Conservation (phyloP, 2,797 vertebrate species). For the Aldrovandia affinis region DNA sequence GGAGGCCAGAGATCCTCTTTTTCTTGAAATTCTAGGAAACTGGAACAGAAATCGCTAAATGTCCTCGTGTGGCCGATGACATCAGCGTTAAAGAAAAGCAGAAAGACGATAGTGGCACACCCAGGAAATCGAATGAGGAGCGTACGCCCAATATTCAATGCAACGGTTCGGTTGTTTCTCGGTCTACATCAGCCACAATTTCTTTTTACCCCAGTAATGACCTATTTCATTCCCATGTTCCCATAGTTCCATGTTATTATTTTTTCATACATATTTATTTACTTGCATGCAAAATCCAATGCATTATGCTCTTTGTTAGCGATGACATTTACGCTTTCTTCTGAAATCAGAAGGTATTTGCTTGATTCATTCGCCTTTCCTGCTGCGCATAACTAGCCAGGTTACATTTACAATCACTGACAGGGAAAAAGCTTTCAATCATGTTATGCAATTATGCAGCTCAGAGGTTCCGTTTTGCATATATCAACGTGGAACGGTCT, state of each 20-base stretch:
- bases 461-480: background rate
- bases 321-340: slow-evolving; percentile 2
- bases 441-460: slow-evolving; percentile 21
- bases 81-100: background rate
- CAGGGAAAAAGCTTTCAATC: slow-evolving; percentile 22
- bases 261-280: background rate
- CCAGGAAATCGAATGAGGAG: background rate
- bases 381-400: slow-evolving; percentile 11
- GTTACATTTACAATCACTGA: slow-evolving; percentile 12
- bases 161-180: background rate
- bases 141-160: background rate
- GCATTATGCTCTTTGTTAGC: slow-evolving; percentile 6
- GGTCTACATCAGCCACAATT: background rate
- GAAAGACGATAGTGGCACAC: background rate
- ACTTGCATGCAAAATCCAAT: background rate
- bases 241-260: no score
- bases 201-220: background rate
- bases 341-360: background rate
- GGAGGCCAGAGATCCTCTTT: slow-evolving; percentile 1
- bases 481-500: slow-evolving; percentile 12
- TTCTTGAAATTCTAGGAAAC: background rate
- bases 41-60: background rate
- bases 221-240: no score
- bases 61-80: background rate
- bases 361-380: background rate